These are phyloP conservation scores for Endomychus coccineus DNA, from an alignment of 2,888 invertebrate species.

Conservation along the genomic window DNA sequence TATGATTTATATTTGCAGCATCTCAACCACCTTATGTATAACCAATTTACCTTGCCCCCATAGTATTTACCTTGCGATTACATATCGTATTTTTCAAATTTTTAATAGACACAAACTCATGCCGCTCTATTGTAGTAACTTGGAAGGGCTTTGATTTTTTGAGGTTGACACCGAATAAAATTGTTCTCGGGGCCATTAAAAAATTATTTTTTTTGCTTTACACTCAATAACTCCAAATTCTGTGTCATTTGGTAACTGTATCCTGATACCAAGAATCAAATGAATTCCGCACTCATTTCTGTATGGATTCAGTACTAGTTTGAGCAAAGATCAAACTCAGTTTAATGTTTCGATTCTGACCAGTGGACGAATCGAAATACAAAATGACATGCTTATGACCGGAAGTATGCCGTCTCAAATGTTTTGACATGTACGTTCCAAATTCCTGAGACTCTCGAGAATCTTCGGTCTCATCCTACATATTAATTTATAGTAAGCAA, in stretches of 20 bases:
- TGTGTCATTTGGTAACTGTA: constrained; percentile 18
- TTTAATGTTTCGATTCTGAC: constrained; percentile 18
- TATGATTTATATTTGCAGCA: no score
- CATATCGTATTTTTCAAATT: no score
- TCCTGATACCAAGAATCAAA: constrained; percentile 20
- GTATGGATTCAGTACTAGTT: no score
- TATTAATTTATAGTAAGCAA: constrained; percentile 19
- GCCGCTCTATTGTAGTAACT: no score
- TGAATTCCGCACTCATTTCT: constrained; percentile 19
- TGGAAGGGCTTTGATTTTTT: no score
- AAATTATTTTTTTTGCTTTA: constrained; percentile 18
- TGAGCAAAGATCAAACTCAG: no score
- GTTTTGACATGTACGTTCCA: constrained; percentile 20
- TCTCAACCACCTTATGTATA: no score
- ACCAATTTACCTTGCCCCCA: no score
- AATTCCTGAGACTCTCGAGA: constrained; percentile 25
- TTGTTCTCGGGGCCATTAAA: no score
- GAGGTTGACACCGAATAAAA: no score
- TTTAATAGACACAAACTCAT: no score
- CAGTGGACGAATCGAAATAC: constrained; percentile 13
- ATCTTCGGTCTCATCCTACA: constrained; percentile 26
- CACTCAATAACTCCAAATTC: constrained; percentile 18
- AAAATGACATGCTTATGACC: constrained; percentile 17
- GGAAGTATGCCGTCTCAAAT: constrained; percentile 18
- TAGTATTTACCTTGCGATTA: no score